Evolutionary conservation across 2,797 vertebrate species (phyloP), one percentile per base, ranked within the genome.

Genomic region (Gymnothorax javanicus): DNA sequence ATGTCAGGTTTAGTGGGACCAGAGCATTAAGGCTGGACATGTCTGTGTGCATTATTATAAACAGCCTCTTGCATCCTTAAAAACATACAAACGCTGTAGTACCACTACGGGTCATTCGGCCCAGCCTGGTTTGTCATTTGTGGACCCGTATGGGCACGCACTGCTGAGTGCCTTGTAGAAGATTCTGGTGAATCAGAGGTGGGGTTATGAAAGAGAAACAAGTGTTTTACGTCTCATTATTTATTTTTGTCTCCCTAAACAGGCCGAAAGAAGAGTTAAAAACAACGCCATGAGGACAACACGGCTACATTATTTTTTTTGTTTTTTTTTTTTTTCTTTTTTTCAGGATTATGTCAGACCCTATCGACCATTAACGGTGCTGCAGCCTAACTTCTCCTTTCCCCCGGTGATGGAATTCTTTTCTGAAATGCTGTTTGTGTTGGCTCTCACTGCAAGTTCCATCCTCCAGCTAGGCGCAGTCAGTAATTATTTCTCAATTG

Each of bases 231-330:
- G 43, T 62, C 23, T 58, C 57, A 56, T 54, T 69, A 6, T 57
- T 25, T 67, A 69, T 77, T 23, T 50, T 2, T 27, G 3, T 60
- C 79, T 83, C 91, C 60, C 87, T 87, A 88, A 93, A 85, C 91
- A 96, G 96, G 94, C 94, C 96, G 92, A 96, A 96, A 93, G 96
- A 96, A 77, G 95, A 96, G 52, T 90, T 94, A 88, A 96, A 96
- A 92, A 91, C 94, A 0, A 91, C 94, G 0, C 95, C 94, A 83
- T 96, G 94, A 96, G 86, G 93, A 92, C 87, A 89, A 87, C 87
- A 87, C 43, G 33, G 85, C 86, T 82, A 87, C 87, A 91, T 89
- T 86, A 86, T 89, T 87, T 50, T 88, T 86, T 43, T n/a, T n/a
- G n/a, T n/a, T 43, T 43, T 43, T 43, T 43, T 43, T 43, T 43